Base-by-base conservation (phyloP, 1,140 invertebrate species). In the Euwallacea similis region DNA sequence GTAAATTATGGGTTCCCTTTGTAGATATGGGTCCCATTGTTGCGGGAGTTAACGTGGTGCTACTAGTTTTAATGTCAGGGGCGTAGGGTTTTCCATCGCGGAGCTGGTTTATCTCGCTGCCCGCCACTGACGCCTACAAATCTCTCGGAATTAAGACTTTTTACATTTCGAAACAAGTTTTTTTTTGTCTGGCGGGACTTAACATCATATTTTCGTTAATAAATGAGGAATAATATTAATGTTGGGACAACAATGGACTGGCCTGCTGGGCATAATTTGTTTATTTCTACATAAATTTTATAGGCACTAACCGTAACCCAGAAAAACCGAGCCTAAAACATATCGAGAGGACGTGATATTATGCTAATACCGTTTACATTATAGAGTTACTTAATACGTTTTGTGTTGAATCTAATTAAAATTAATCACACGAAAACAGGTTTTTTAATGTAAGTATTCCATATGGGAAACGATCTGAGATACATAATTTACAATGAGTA, bases 1-100 rank as follows among this genome's bases (percentile, higher is more conserved):
- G 69, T 75, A 79, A 78, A 79, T 70, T 79, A 79, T 80, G 76
- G 76, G 78, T 76, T 65, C 76, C 76, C 74, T 72, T 76, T 78
- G 77, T 76, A 78, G 79, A 80, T 80, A 78, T 78, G 77, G 75
- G 66, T 64, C 72, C 69, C 66, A 79, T 80, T 80, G 79, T 80
- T 79, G 75, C 65, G 71, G 75, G 77, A 78, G 43, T 62, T 62
- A 62, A 33, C 67, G 41, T 62, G 58, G 59, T 69, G 67, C 69
- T 70, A 70, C 69, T 70, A 70, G 69, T 70, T 70, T 70, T 70
- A 15, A 56, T 6, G 54, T 9, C 54, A 70, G 61, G 46, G 62
- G 69, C 69, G 69, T 62, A 9, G 21, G 46, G 54, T 56, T 56
- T 56, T 21, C 46, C 21, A 33, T 33, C 21, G 21, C 21, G 21